Percentiles rank a stretch among this genome's conserved stretches.
These are phyloP conservation scores for Lagodon rhomboides DNA, from an alignment of 2,797 vertebrate genomes.

Conservation along the genomic window DNA sequence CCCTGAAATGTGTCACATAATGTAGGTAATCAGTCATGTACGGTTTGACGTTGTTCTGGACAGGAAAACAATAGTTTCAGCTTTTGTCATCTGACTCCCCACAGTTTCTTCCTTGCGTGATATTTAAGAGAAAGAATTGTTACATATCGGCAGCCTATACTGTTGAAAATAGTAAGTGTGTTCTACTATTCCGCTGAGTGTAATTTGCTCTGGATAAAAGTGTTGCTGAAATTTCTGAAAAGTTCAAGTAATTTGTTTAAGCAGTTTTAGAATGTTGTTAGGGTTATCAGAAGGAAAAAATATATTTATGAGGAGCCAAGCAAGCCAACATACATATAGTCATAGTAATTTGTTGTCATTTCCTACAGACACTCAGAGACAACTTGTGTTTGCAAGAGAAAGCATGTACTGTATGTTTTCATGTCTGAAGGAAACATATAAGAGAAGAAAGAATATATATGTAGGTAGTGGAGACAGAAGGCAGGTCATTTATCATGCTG, in stretches of 20 bases:
- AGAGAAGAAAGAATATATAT: neutral
- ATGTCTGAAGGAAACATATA: neutral
- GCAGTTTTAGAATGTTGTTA: neutral
- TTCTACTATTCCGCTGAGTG: neutral
- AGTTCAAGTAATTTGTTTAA: constrained; percentile 51
- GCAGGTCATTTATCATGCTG: too few relatives aligned
- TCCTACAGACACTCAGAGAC: neutral
- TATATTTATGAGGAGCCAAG: neutral
- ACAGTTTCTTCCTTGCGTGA: neutral
- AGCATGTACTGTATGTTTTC: neutral
- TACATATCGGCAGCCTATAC: neutral
- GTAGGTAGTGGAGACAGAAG: too few relatives aligned
- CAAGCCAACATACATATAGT: neutral
- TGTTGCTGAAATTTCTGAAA: constrained; percentile 9
- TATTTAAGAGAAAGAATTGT: neutral
- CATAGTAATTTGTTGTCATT: neutral
- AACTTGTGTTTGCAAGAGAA: neutral
- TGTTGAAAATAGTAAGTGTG: neutral
- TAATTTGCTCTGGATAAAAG: constrained; percentile 5
- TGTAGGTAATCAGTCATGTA: constrained; percentile 8
- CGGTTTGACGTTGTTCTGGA: neutral
- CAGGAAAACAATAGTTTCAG: constrained; percentile 6
- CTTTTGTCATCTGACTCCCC: neutral
- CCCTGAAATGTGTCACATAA: constrained; percentile 11
- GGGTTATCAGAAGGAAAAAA: constrained; percentile 22